phyloP scores from a whole-genome alignment of 2,888 invertebrate genomes.

The Epinotia ramella region DNA sequence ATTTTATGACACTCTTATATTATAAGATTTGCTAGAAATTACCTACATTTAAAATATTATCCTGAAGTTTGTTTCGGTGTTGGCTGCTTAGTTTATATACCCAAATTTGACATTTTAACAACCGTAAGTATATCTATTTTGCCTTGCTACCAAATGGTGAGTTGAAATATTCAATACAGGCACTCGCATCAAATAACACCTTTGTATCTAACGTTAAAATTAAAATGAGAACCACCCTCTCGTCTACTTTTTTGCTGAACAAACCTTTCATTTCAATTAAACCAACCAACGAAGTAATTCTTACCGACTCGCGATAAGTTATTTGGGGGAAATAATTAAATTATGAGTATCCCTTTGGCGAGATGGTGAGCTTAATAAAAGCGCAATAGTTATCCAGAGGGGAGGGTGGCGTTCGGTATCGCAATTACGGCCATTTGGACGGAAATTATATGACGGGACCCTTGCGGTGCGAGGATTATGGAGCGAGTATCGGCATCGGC shows the following conservation, averaged over 20 bases:
- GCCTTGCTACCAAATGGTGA: too few species aligned
- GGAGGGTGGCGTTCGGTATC: conserved; percentile 67
- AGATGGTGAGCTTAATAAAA: conserved; percentile 80
- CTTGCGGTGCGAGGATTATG: conserved; percentile 38
- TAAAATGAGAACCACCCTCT: background rate
- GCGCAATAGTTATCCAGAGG: conserved; percentile 80
- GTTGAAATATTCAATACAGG: too few species aligned
- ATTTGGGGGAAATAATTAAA: conserved; percentile 78
- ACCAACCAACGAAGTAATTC: conserved; percentile 57
- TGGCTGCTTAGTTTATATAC: too few species aligned
- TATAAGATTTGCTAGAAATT: too few species aligned
- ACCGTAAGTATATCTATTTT: too few species aligned
- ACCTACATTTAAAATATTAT: too few species aligned
- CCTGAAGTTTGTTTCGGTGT: too few species aligned
- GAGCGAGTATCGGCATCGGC: conserved; percentile 31
- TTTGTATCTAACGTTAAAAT: background rate
- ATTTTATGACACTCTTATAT: too few species aligned
- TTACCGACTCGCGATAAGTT: conserved; percentile 66
- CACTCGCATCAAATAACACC: too few species aligned
- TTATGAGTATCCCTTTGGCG: conserved; percentile 80
- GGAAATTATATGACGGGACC: conserved; percentile 46
- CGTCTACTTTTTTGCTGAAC: background rate
- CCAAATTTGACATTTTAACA: too few species aligned
- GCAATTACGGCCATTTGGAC: conserved; percentile 66
- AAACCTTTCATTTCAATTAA: conserved; percentile 58